Base-by-base conservation (phyloP, 2,797 vertebrate genomes). In the Epinephelus malabaricus region DNA sequence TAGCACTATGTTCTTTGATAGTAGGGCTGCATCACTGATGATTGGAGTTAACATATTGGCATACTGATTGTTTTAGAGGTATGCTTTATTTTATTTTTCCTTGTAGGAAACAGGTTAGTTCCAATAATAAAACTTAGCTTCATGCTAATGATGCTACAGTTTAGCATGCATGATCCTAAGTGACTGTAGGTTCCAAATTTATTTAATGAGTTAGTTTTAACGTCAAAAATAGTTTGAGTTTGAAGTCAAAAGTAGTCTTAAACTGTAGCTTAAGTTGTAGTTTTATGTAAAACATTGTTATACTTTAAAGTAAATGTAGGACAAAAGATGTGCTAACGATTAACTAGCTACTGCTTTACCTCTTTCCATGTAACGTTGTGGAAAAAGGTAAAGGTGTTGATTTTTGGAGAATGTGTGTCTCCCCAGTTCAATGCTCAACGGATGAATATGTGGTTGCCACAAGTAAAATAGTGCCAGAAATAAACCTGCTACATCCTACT, bases 101-200 rank as follows among this genome's bases (percentile, higher is more conserved):
- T 17, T 17, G 6, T 12, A n/a, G 30, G 9, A 75, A 67, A 50
- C 14, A 11, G 17, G 10, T 49, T 13, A n/a, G 34, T 43, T 49
- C 6, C n/a, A 34, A 34, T 34, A 34, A 34, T 47, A 5, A 34
- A 56, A 43, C 8, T 19, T 15, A 50, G 2, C 23, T 49, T 19
- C 12, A 6, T 63, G 58, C 45, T 58, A 43, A 65, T 45, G 21
- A 78, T 65, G 64, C 59, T 69, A 17, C 5, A 23, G 25, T 40
- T 78, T 58, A 60, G 17, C 62, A 78, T 40, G 19, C 12, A 12
- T 2, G 0, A 0, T 4, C 13, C 27, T 13, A 38, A 38, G 11
- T 55, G 2, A 12, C 55, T 61, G 15, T 19, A 14, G 3, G 8
- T 25, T 50, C 54, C 15, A 27, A 64, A 27, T 59, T 8, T 8